phyloP scores from a whole-genome alignment of 2,797 vertebrate species.

The Lerista edwardsae region DNA sequence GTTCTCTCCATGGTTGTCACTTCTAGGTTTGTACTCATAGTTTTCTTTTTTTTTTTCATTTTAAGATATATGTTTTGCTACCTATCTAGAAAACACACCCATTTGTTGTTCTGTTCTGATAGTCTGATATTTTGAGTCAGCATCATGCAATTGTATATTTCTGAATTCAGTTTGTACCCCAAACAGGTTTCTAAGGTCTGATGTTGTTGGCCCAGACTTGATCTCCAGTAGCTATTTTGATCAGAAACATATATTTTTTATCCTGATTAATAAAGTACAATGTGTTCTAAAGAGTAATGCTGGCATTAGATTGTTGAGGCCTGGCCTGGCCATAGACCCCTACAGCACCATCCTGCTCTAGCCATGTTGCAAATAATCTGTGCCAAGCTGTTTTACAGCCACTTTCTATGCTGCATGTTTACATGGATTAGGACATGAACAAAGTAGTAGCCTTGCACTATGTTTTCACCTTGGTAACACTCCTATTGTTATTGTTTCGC shows the following conservation, averaged over 20 bases:
- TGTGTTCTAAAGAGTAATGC: not conserved
- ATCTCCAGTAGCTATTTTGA: not conserved
- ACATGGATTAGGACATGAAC: too few species aligned
- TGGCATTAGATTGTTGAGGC: too few species aligned
- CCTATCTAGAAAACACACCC: not conserved
- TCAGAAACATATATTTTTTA: not conserved
- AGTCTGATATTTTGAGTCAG: not conserved
- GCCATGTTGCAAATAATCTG: not conserved
- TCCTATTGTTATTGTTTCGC: too few species aligned
- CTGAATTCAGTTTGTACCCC: too few species aligned
- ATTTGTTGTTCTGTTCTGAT: not conserved
- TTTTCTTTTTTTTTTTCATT: not conserved
- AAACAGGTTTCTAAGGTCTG: too few species aligned
- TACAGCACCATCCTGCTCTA: too few species aligned
- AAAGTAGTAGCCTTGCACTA: not conserved
- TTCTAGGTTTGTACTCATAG: not conserved
- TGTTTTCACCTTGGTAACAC: too few species aligned
- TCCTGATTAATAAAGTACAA: not conserved
- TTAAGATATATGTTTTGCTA: not conserved
- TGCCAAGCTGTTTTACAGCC: not conserved
- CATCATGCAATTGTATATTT: not conserved
- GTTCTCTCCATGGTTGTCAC: too few species aligned
- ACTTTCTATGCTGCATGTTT: not conserved
- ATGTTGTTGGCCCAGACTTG: too few species aligned
- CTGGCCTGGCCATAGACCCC: too few species aligned